phyloP scores from a whole-genome alignment of 2,797 vertebrate species.

The Muscicapa striata region DNA sequence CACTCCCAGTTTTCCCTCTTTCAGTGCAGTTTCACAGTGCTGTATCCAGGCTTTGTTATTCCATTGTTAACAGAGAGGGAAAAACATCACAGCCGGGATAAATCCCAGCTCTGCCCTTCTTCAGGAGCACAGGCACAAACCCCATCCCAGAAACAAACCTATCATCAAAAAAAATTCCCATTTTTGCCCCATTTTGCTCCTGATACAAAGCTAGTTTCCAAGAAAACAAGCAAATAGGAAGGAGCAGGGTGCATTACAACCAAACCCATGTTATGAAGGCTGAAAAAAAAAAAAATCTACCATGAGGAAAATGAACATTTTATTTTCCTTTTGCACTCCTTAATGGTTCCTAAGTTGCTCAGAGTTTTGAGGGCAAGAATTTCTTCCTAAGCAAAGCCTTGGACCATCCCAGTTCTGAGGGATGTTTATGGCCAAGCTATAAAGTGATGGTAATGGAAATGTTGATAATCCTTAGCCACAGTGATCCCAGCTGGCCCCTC shows the following conservation, averaged over 20 bases:
- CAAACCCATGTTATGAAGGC: too few species aligned
- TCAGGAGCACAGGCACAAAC: background rate
- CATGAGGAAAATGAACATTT: background rate
- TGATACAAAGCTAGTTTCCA: background rate
- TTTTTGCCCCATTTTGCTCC: background rate
- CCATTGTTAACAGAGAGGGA: background rate
- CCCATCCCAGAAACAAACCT: background rate
- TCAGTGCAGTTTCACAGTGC: background rate
- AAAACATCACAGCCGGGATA: accelerated
- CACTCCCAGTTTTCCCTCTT: background rate
- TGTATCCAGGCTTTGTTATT: background rate
- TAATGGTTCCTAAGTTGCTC: background rate
- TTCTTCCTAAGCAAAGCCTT: background rate
- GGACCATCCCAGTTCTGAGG: background rate
- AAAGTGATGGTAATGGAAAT: background rate
- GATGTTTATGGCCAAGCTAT: background rate
- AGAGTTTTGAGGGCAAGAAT: background rate
- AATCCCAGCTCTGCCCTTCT: background rate
- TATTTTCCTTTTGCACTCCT: background rate
- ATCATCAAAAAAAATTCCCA: too few species aligned
- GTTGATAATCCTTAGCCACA: background rate
- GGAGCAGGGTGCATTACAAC: accelerated
- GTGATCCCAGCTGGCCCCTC: background rate
- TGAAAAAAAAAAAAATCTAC: background rate
- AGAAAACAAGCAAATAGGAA: background rate